Evolutionary conservation across 2,113 vertebrate species (phyloP).

Genomic region (Ophthalmolycus amberensis): DNA sequence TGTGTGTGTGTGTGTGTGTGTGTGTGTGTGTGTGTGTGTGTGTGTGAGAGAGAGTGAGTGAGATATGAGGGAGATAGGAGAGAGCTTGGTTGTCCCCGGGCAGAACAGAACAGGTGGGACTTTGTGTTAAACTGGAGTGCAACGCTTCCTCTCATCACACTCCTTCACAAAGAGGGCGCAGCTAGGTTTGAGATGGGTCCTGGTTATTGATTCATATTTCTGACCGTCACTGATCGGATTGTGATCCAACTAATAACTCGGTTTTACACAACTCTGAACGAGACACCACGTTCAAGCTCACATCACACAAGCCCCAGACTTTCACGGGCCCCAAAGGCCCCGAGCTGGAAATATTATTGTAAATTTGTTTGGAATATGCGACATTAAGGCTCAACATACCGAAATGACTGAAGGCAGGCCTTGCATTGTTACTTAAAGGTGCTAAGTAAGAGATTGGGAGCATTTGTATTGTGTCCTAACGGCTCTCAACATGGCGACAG

Average conservation of each 20-base stretch:
- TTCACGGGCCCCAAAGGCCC: too few species aligned
- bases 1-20: neutral
- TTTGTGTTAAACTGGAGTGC: constrained; percentile 27
- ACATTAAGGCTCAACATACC: neutral
- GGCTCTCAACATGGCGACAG: too few species aligned
- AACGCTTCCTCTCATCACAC: constrained; percentile 23
- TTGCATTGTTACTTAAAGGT: neutral
- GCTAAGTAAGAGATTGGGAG: neutral
- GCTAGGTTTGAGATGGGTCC: too few species aligned
- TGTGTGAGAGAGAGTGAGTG: neutral
- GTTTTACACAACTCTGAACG: neutral
- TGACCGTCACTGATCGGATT: neutral
- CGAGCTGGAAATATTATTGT: neutral
- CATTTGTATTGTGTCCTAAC: too few species aligned
- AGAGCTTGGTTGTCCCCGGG: constrained; percentile 10
- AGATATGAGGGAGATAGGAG: neutral
- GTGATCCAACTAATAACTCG: neutral
- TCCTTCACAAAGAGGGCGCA: neutral
- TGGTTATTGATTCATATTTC: neutral
- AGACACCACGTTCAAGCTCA: neutral
- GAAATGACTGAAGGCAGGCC: neutral
- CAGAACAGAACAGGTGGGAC: constrained; percentile 39
- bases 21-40: neutral
- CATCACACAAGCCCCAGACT: neutral
- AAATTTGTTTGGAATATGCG: neutral